These are phyloP conservation scores for Liodrosophila aerea DNA, from an alignment of 2,888 invertebrate genomes.

Conservation along the genomic window DNA sequence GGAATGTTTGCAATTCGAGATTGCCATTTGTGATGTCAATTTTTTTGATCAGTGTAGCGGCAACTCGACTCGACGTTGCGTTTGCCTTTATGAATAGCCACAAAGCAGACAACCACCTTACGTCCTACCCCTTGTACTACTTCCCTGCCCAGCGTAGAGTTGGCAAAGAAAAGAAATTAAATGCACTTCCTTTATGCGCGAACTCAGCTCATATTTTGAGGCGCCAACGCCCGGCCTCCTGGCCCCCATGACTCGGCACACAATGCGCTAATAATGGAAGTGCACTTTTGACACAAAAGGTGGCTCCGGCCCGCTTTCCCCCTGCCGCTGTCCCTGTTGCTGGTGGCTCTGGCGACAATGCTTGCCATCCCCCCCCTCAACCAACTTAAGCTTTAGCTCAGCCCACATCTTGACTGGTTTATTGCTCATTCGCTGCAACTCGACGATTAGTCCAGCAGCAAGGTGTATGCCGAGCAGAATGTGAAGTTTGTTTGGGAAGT, in stretches of 20 bases:
- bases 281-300: constrained; percentile 77
- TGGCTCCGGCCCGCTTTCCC: constrained; percentile 31
- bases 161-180: constrained; percentile 75
- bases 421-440: constrained; percentile 72
- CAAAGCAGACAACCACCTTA: constrained; percentile 27
- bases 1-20: no score
- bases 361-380: neutral
- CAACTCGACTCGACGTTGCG: constrained; percentile 22
- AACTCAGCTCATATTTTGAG: constrained; percentile 64
- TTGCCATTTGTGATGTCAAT: no score
- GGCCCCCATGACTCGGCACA: constrained; percentile 19
- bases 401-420: constrained; percentile 53
- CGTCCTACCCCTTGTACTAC: constrained; percentile 1
- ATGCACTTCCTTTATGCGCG: constrained; percentile 75
- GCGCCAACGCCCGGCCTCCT: constrained; percentile 8
- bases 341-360: no score
- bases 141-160: constrained; percentile 18
- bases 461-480: neutral
- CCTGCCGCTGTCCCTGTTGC: neutral
- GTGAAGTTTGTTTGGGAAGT: neutral
- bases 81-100: constrained; percentile 63
- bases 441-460: constrained; percentile 57
- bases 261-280: constrained; percentile 77
- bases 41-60: no score
- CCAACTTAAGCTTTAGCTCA: neutral